Conservation (phyloP, 2,113 vertebrate species). For the Blennius ocellaris region DNA sequence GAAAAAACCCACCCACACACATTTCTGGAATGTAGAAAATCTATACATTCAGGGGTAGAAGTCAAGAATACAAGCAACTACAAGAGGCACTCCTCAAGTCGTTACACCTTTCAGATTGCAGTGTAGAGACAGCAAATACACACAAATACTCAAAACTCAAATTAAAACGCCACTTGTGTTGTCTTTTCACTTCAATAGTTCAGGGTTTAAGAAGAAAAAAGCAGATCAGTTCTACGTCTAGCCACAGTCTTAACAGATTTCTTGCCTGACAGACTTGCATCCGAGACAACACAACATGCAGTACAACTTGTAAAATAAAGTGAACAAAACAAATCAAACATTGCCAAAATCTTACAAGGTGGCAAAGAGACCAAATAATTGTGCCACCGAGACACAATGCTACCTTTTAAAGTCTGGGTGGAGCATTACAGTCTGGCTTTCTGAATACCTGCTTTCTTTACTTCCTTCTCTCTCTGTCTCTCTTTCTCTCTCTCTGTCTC, state of each 20-base stretch:
- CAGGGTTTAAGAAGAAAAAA: background rate
- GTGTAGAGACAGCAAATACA: no score
- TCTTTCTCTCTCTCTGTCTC: conserved; percentile 2
- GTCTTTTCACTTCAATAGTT: background rate
- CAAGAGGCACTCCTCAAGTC: no score
- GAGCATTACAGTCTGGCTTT: conserved; percentile 26
- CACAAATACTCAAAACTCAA: background rate
- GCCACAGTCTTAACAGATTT: background rate
- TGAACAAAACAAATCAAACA: conserved; percentile 10
- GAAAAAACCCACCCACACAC: no score
- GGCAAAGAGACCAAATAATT: conserved; percentile 7
- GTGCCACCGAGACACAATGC: conserved; percentile 35
- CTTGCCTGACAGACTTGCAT: background rate
- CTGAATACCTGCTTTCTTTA: conserved; percentile 53
- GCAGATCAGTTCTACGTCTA: background rate
- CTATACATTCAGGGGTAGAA: no score
- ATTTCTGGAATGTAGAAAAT: no score
- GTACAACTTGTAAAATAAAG: background rate
- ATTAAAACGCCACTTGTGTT: background rate
- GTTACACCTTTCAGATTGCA: no score
- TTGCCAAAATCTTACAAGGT: conserved; percentile 26
- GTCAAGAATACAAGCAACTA: no score
- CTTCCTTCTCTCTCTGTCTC: conserved; percentile 32
- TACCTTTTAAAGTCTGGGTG: conserved; percentile 57
- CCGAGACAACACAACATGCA: conserved; percentile 8